Percentiles rank a stretch among this genome's conserved stretches.
Evolutionary conservation across 2,888 invertebrate genomes (phyloP).

Genomic region (Ormyrus nitidulus): DNA sequence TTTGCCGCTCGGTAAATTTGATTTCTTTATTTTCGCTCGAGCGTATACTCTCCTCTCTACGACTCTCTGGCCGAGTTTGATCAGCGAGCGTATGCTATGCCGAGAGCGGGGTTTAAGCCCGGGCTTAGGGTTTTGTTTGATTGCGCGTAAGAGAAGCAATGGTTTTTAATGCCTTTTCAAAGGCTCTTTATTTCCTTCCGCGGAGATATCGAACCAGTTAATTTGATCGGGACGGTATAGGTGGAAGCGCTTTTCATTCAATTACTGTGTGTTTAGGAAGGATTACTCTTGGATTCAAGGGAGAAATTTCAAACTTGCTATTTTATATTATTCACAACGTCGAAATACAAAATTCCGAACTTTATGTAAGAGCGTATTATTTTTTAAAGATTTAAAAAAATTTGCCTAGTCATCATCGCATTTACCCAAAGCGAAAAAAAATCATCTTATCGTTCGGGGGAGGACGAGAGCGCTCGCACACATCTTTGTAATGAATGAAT

Average conservation of each 20-base stretch:
- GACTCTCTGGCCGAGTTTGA: constrained; percentile 22
- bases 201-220: not conserved
- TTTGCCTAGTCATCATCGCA: no score
- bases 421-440: no score
- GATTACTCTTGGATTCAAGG: no score
- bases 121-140: constrained; percentile 41
- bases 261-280: no score
- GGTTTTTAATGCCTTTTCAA: constrained; percentile 49
- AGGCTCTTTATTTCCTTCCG: constrained; percentile 33
- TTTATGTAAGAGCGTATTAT: no score
- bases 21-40: constrained; percentile 55
- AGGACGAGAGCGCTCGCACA: no score
- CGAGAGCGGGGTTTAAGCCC: not conserved
- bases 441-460: no score
- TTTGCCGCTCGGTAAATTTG: constrained; percentile 48
- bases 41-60: not conserved
- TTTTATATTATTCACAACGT: no score
- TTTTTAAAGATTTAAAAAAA: no score
- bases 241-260: no score
- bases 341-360: no score
- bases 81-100: constrained; percentile 9
- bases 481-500: not conserved
- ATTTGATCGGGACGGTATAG: not conserved
- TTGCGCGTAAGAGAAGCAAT: constrained; percentile 33
- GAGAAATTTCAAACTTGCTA: no score